Evolutionary conservation across 2,113 vertebrate genomes (phyloP), one percentile per base, ranked within the genome.

Genomic region (Dromas ardeola): DNA sequence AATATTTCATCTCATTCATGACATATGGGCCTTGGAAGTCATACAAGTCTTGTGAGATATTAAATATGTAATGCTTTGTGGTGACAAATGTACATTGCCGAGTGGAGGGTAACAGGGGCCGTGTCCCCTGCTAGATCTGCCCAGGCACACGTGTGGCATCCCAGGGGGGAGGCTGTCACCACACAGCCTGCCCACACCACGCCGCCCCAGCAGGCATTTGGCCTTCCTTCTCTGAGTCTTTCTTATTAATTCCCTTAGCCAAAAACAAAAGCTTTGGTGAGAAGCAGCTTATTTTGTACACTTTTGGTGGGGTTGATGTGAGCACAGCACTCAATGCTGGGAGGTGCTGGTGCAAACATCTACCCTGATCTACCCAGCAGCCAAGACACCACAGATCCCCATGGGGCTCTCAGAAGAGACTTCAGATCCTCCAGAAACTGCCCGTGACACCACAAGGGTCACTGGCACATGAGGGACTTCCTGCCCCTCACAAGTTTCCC

Each of bases 101-200:
- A 84, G 16, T 1, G 2, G 15, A 87, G 45, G 67, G 45, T 29
- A 52, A 56, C 11, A 34, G 59, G 27, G 69, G 59, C 59, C 29
- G 0, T 19, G 25, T 50, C 32, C 70, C 69, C 43, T 43, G 42
- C 16, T 32, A 8, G 88, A 21, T 55, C 50, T 72, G n/a, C 32
- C 56, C 73, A 81, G 47, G n/a, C 42, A 66, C 50, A 63, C 0
- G 0, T 45, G 74, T 72, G 62, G 10, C 2, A 0, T 55, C 83
- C 66, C 72, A 76, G 58, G 36, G 53, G 32, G 38, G 56, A 90
- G 40, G 79, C 47, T 90, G 79, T 77, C 86, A 67, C 56, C 71
- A 38, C 8, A 11, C 47, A 53, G 50, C 40, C 58, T 91, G 80
- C 36, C 67, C 71, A 83, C 52, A 56, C n/a, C 74, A n/a, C 2